Evolutionary conservation across 1,140 invertebrate genomes (phyloP).

Genomic region (Drosophila pandora): DNA sequence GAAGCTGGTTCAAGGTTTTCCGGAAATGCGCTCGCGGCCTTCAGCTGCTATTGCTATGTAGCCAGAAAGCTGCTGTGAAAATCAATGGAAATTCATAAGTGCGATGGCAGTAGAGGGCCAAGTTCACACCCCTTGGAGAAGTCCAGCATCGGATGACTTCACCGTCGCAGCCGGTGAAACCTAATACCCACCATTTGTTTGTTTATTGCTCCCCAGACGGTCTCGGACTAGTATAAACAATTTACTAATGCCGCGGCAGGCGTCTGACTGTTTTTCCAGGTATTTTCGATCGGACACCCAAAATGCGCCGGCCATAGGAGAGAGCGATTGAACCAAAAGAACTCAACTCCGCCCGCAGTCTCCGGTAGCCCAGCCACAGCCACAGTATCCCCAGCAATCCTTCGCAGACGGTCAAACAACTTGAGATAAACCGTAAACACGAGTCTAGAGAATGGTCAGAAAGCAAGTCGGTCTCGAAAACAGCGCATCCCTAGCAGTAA

Average conservation of each 20-base stretch:
- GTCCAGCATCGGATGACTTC: constrained; percentile 28
- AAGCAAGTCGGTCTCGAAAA: constrained; percentile 72
- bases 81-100: constrained; percentile 35
- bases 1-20: constrained; percentile 62
- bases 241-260: constrained; percentile 20
- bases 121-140: constrained; percentile 9
- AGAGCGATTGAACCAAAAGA: constrained; percentile 9
- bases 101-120: neutral
- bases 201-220: constrained; percentile 20
- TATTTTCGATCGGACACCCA: constrained; percentile 2
- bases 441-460: constrained; percentile 77
- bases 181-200: constrained; percentile 22
- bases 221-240: constrained; percentile 16
- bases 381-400: constrained; percentile 1
- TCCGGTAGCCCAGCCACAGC: neutral
- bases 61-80: constrained; percentile 34
- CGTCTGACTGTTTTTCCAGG: constrained; percentile 20
- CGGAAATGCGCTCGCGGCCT: constrained; percentile 38
- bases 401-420: constrained; percentile 42
- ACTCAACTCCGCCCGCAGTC: neutral
- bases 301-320: constrained; percentile 48
- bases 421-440: constrained; percentile 53
- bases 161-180: constrained; percentile 12
- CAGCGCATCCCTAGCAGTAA: constrained; percentile 74
- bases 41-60: neutral